A percentile compares a stretch with the other conserved stretches of the same genome.
Conservation (phyloP, 1,140 invertebrate genomes). For the Bilobella aurantiaca region DNA sequence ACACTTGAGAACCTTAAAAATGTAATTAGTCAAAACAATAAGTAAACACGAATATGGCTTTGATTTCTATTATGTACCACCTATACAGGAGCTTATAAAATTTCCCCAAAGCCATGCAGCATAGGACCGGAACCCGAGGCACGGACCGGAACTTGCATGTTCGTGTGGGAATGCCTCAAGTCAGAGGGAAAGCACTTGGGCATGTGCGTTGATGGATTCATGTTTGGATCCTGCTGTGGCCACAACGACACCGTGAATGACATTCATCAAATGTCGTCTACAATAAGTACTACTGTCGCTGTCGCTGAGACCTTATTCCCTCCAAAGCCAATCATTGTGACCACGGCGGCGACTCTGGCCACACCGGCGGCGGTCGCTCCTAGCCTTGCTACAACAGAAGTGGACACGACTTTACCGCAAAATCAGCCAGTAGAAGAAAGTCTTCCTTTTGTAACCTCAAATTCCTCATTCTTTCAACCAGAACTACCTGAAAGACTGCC, state of each 20-base stretch:
- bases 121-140: too few species aligned
- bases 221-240: conserved; percentile 85
- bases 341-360: too few species aligned
- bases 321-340: neutral
- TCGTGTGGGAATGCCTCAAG: conserved; percentile 89
- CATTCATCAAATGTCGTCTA: conserved; percentile 35
- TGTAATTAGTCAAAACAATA: neutral
- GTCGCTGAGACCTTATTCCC: neutral
- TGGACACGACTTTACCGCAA: too few species aligned
- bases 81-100: neutral
- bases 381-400: too few species aligned
- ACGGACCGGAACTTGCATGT: conserved; percentile 75
- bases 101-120: neutral
- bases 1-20: too few species aligned
- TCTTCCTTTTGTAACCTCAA: neutral
- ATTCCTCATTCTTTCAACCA: neutral
- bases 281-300: conserved; percentile 5
- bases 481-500: neutral
- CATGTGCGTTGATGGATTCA: conserved; percentile 87
- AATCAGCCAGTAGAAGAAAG: neutral
- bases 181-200: conserved; percentile 77
- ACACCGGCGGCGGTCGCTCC: too few species aligned
- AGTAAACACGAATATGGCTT: neutral
- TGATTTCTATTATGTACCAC: neutral
- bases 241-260: conserved; percentile 55